Conservation (phyloP, 2,113 vertebrate genomes). For the Sardina pilchardus region DNA sequence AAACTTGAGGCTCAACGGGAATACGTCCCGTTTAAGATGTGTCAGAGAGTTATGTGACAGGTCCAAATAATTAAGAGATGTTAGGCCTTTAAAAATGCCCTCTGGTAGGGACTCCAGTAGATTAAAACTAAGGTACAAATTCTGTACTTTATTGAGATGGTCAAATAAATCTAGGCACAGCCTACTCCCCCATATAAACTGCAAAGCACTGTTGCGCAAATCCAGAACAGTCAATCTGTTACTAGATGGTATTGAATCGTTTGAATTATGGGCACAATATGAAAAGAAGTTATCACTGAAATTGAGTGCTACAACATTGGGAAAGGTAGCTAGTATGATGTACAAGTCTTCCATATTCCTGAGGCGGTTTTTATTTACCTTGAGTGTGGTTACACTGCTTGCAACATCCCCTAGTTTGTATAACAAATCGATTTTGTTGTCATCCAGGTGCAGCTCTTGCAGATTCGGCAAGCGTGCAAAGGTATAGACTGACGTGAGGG, state of each 20-base stretch:
- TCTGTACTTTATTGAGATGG: conserved; percentile 64
- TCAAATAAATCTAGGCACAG: conserved; percentile 81
- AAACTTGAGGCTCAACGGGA: conserved; percentile 72
- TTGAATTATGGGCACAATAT: conserved; percentile 51
- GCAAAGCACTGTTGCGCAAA: conserved; percentile 77
- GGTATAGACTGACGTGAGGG: conserved; percentile 63
- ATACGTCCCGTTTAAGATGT: conserved; percentile 61
- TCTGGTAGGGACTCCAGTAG: conserved; percentile 74
- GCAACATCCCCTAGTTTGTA: neutral
- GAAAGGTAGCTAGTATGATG: conserved; percentile 58
- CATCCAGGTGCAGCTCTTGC: conserved; percentile 54
- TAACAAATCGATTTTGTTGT: conserved; percentile 74
- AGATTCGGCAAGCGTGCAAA: conserved; percentile 66
- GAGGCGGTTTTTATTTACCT: conserved; percentile 75
- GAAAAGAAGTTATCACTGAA: conserved; percentile 75
- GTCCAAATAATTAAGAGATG: conserved; percentile 70
- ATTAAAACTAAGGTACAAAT: conserved; percentile 76
- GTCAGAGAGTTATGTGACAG: conserved; percentile 79
- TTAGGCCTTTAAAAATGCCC: conserved; percentile 75
- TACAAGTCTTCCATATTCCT: conserved; percentile 68
- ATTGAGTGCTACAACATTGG: conserved; percentile 59
- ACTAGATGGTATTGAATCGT: conserved; percentile 14
- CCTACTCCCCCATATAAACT: conserved; percentile 73
- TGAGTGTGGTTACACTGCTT: conserved; percentile 51
- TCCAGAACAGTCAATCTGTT: conserved; percentile 71